Percentiles rank a stretch among this genome's conserved stretches.
These are phyloP conservation scores for Cancer borealis DNA, from an alignment of 2,888 invertebrate genomes.

Conservation along the genomic window DNA sequence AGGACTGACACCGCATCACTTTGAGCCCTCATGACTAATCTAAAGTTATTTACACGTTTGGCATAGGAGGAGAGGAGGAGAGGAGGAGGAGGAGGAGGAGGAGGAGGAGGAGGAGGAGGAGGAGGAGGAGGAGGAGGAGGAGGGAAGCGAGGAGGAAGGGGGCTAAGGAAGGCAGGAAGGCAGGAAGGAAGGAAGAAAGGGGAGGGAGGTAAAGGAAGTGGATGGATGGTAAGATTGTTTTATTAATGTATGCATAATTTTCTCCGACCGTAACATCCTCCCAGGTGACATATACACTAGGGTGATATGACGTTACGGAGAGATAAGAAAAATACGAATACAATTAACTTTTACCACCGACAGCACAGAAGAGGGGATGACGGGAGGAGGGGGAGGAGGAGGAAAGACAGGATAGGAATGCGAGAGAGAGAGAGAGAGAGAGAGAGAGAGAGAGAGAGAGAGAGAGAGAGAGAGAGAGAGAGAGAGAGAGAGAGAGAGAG, in stretches of 20 bases:
- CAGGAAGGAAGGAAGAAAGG: background rate
- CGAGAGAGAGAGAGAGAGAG: background rate
- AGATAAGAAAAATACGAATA: constrained; percentile 29
- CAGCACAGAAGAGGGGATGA: background rate
- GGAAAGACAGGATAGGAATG: background rate
- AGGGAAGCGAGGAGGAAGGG: background rate
- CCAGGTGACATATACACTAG: background rate
- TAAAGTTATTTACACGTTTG: background rate
- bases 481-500: background rate
- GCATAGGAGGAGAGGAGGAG: background rate
- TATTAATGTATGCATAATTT: constrained; percentile 26
- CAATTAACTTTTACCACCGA: background rate
- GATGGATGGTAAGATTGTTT: background rate
- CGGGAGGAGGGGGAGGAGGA: background rate
- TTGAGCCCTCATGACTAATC: constrained; percentile 29
- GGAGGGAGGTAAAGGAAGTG: background rate
- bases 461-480: background rate
- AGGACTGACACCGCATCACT: constrained; percentile 17
- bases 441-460: background rate
- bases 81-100: background rate
- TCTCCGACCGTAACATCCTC: background rate
- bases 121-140: background rate
- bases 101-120: background rate
- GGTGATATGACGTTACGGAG: background rate
- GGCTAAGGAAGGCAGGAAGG: too few species aligned